These are phyloP conservation scores for Rhinophrynus dorsalis DNA, from an alignment of 2,797 vertebrate species.

Conservation along the genomic window DNA sequence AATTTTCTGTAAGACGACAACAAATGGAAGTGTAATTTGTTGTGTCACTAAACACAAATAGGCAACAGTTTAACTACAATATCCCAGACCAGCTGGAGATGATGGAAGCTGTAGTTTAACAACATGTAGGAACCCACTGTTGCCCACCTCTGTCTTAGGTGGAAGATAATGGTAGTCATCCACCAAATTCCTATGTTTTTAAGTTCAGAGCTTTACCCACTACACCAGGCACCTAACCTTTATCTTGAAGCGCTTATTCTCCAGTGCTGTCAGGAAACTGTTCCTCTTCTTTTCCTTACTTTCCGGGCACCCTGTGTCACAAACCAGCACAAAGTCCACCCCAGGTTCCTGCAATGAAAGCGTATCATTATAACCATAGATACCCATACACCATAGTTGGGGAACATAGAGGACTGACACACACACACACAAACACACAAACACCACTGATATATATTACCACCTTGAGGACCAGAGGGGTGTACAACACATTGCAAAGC, in stretches of 20 bases:
- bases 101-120: not conserved
- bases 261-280: constrained; percentile 72
- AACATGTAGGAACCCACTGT: not conserved
- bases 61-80: not conserved
- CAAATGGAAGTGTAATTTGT: not conserved
- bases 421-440: too few species aligned
- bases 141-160: not conserved
- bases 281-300: constrained; percentile 61
- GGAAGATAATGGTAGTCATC: not conserved
- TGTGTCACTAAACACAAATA: not conserved
- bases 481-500: too few species aligned
- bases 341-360: constrained; percentile 49
- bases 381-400: too few species aligned
- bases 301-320: constrained; percentile 53
- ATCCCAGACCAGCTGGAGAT: not conserved
- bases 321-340: constrained; percentile 86
- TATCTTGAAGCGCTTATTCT: constrained; percentile 74
- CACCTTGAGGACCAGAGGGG: too few species aligned
- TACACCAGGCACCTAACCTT: constrained; percentile 66
- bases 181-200: fast-evolving
- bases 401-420: too few species aligned
- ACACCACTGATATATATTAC: too few species aligned
- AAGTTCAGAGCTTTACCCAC: not conserved
- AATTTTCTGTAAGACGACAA: constrained; percentile 52
- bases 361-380: not conserved